Percentiles rank a stretch among this genome's conserved stretches.
Evolutionary conservation across 2,797 vertebrate species (phyloP).

Genomic region (Tadarida brasiliensis): DNA sequence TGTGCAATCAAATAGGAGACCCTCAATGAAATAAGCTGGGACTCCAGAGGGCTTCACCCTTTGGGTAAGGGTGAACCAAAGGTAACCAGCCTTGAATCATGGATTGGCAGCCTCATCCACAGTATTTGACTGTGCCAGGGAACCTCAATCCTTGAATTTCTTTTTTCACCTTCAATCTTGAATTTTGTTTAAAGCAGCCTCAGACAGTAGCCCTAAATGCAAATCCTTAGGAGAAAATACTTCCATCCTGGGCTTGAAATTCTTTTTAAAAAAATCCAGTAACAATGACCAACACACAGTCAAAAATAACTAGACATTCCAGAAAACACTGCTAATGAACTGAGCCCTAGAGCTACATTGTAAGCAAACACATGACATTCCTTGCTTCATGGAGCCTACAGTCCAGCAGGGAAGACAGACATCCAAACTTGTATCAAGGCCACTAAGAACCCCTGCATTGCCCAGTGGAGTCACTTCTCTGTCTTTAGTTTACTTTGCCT

Average conservation of each 20-base stretch:
- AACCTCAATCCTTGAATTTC: background rate
- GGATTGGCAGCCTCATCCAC: background rate
- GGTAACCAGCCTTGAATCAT: background rate
- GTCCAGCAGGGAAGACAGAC: background rate
- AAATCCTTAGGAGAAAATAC: conserved; percentile 22
- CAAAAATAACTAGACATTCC: conserved; percentile 48
- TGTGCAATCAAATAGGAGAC: background rate
- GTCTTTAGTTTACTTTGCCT: background rate
- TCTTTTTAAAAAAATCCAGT: conserved; percentile 33
- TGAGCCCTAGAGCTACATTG: background rate
- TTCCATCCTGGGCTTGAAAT: conserved; percentile 5
- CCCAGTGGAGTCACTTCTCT: background rate
- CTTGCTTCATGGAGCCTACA: background rate
- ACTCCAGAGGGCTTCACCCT: background rate
- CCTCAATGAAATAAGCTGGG: background rate
- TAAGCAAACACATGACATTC: background rate
- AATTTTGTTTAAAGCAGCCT: conserved; percentile 16
- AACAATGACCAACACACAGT: conserved; percentile 28
- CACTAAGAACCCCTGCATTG: background rate
- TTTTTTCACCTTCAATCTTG: background rate
- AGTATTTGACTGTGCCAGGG: background rate
- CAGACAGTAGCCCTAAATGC: background rate
- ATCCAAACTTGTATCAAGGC: background rate
- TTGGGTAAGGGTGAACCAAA: background rate
- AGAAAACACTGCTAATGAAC: conserved; percentile 7